phyloP scores from a whole-genome alignment of 2,113 vertebrate genomes.

The Ochotona princeps region DNA sequence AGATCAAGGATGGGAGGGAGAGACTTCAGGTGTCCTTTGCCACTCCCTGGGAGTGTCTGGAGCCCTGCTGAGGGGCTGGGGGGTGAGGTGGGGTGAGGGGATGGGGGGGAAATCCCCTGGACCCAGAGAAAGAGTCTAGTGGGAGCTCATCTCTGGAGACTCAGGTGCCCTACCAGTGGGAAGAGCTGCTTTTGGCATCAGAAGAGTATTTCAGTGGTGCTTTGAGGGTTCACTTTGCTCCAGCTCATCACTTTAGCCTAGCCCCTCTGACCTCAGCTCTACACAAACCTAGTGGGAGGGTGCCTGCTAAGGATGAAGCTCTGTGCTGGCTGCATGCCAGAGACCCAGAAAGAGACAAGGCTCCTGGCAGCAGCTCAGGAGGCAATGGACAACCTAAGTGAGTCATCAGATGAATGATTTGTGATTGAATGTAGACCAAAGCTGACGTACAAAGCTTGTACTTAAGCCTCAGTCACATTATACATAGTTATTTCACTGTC shows the following conservation, averaged over 20 bases:
- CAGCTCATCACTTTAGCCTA: background rate
- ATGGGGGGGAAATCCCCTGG: background rate
- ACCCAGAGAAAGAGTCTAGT: background rate
- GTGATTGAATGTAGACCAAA: background rate
- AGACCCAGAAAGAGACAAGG: background rate
- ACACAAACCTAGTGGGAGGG: background rate
- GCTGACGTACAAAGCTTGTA: background rate
- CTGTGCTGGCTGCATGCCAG: background rate
- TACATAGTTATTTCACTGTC: background rate
- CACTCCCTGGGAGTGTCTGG: background rate
- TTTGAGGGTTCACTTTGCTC: background rate
- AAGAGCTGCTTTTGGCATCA: background rate
- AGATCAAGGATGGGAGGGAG: background rate
- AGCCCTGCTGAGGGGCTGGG: background rate
- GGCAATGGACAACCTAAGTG: too few relatives aligned
- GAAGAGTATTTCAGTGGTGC: background rate
- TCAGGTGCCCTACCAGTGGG: background rate
- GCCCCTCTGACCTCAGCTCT: background rate
- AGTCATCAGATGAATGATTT: background rate
- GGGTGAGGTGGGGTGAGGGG: too few relatives aligned
- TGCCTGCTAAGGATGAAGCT: background rate
- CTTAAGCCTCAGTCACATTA: background rate
- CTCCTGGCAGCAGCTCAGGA: background rate
- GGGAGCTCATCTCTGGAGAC: background rate
- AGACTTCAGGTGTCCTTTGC: background rate